Evolutionary conservation across 2,888 invertebrate species (phyloP).

Genomic region (Myopa tessellatipennis): DNA sequence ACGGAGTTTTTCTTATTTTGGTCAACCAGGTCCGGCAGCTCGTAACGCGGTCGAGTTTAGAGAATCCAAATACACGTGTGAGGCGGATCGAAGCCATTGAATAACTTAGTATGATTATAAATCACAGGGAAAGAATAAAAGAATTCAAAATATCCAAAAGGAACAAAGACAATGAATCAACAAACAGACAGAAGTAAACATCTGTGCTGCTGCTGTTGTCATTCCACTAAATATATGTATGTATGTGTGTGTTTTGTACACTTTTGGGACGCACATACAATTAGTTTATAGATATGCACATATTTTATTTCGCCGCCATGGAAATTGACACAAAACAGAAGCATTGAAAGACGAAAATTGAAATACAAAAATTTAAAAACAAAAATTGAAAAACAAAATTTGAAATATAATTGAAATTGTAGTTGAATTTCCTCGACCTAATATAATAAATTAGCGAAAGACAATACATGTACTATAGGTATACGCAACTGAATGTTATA

Average conservation of each 20-base stretch:
- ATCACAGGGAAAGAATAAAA: neutral
- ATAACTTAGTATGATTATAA: neutral
- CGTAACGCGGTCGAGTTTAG: neutral
- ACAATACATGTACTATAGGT: too few species aligned
- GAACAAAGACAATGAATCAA: neutral
- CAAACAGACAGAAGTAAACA: neutral
- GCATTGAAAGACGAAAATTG: neutral
- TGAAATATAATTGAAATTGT: neutral
- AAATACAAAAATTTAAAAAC: neutral
- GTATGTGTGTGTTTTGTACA: neutral
- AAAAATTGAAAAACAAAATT: neutral
- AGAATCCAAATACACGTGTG: neutral
- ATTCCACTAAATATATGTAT: too few species aligned
- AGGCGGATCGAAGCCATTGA: neutral
- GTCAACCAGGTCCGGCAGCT: neutral
- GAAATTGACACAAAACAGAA: neutral
- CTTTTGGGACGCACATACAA: neutral
- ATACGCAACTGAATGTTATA: too few species aligned
- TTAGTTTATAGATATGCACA: neutral
- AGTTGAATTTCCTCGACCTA: too few species aligned
- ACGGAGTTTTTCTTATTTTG: neutral
- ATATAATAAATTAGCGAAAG: too few species aligned
- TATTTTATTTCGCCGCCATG: neutral
- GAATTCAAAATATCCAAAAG: neutral
- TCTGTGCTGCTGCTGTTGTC: neutral